phyloP scores from a whole-genome alignment of 1,140 invertebrate species.

The Drosophila eugracilis region DNA sequence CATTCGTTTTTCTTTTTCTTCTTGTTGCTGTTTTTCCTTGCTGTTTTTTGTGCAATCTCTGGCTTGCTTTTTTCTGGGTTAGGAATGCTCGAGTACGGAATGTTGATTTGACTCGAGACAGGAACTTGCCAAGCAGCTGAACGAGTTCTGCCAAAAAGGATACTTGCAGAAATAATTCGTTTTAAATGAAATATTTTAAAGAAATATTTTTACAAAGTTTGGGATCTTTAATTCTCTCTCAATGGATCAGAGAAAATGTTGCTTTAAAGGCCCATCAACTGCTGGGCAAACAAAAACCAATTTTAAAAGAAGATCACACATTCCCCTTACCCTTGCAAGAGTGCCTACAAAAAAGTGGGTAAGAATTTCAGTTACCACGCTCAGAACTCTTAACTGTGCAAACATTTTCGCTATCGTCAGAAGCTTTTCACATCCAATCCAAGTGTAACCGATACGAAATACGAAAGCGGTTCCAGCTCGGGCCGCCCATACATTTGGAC shows the following conservation, averaged over 20 bases:
- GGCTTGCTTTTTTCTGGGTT: constrained; percentile 15
- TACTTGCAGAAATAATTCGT: constrained; percentile 10
- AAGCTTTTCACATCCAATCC: constrained; percentile 36
- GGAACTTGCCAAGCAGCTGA: constrained; percentile 3
- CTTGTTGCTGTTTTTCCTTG: too few relatives aligned
- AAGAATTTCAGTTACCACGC: constrained; percentile 12
- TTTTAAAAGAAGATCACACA: background rate
- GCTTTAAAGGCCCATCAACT: background rate
- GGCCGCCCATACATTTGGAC: constrained; percentile 53
- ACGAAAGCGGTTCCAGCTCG: constrained; percentile 37
- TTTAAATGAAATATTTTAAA: constrained; percentile 3
- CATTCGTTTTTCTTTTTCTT: constrained; percentile 5
- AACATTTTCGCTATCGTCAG: constrained; percentile 51
- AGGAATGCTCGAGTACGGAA: constrained; percentile 24
- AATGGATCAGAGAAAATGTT: too few relatives aligned
- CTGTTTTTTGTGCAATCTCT: too few relatives aligned
- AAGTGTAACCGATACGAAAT: constrained; percentile 62
- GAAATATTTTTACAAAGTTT: too few relatives aligned
- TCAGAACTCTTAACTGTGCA: constrained; percentile 29
- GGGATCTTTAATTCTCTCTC: too few relatives aligned
- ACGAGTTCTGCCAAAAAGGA: constrained; percentile 15
- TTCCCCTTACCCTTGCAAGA: background rate
- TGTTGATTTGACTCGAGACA: constrained; percentile 38
- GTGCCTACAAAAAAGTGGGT: background rate
- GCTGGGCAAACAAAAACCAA: constrained; percentile 14